Base-by-base conservation (phyloP, 2,888 invertebrate species). In the Siphonodentalium dalli region DNA sequence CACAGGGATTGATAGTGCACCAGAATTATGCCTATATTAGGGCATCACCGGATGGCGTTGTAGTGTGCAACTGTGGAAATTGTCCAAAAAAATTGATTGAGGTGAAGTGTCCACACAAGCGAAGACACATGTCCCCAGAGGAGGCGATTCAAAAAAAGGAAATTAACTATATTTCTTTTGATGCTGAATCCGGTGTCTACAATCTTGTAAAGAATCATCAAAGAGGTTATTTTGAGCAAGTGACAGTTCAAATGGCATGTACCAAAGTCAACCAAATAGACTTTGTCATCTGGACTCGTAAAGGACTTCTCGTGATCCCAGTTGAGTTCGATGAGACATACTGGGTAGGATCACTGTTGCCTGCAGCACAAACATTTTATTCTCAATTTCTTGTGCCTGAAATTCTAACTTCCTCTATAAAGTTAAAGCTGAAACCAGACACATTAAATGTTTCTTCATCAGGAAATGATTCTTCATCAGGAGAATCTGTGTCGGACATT, bases 21-120 rank as follows among this genome's bases (percentile, higher is more conserved):
- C 18, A 15, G 5, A 21, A 15, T 9, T 31, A 29, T 24, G 39
- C 52, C 11, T 57, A 42, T 21, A 28, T 57, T 9, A 23, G 57
- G 20, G 40, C 42, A 13, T 37, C 42, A 15, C 57, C 57, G 26
- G 57, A 57, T 48, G 51, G 45, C 1, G 35, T 47, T 7, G 26
- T 47, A 6, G n/a, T n/a, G n/a, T n/a, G n/a, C n/a, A n/a, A 8
- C 13, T 57, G 57, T 27, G 18, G 23, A 6, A 52, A 52, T 26
- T 48, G 48, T 39, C 42, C 43, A 2, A 37, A 24, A n/a, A 24
- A 18, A n/a, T 2, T 57, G 5, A 18, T 52, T 9, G 57, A 52
- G 35, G 43, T 57, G 4, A 52, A 53, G 31, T 47, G 48, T 33
- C 57, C 52, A 0, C 47, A 38, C n/a, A 26, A n/a, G 1, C 21